Conservation (phyloP, 2,797 vertebrate species). For the Takifugu ocellatus region DNA sequence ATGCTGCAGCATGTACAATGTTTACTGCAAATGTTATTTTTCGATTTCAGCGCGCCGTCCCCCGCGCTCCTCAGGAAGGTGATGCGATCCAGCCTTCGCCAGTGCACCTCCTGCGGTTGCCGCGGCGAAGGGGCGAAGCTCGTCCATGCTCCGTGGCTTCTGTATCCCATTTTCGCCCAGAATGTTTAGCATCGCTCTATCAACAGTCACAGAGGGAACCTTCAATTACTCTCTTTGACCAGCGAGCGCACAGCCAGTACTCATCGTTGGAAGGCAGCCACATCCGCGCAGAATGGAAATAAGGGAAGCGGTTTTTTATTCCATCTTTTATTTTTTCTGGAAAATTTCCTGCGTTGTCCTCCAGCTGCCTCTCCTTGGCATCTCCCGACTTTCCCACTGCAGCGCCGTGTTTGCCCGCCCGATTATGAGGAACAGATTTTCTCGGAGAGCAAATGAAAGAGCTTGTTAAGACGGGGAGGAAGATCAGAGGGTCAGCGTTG, state of each 20-base stretch:
- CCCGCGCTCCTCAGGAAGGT: conserved; percentile 6
- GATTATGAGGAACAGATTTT: conserved; percentile 98
- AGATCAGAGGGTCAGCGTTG: conserved; percentile 79
- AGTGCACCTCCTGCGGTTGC: conserved; percentile 19
- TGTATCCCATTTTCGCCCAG: conserved; percentile 34
- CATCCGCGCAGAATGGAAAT: conserved; percentile 51
- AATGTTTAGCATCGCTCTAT: conserved; percentile 41
- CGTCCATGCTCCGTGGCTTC: conserved; percentile 42
- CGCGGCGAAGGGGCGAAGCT: conserved; percentile 22
- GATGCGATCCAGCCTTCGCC: conserved; percentile 2
- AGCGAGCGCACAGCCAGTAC: conserved; percentile 38
- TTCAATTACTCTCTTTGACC: conserved; percentile 52
- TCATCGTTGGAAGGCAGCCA: conserved; percentile 43
- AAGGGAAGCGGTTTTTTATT: conserved; percentile 35
- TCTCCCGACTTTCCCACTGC: conserved; percentile 59
- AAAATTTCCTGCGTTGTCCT: conserved; percentile 53
- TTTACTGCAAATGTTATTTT: conserved; percentile 5
- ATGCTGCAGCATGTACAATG: not conserved
- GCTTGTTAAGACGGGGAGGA: conserved; percentile 78
- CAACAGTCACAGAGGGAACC: conserved; percentile 38
- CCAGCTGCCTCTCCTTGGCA: conserved; percentile 50
- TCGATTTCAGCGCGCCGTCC: conserved; percentile 3
- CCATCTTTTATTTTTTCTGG: conserved; percentile 29
- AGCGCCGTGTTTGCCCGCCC: conserved; percentile 61
- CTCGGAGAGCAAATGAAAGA: conserved; percentile 94